Evolutionary conservation across 2,797 vertebrate genomes (phyloP), one percentile per base, ranked within the genome.

Genomic region (Platyrinchus mystaceus): DNA sequence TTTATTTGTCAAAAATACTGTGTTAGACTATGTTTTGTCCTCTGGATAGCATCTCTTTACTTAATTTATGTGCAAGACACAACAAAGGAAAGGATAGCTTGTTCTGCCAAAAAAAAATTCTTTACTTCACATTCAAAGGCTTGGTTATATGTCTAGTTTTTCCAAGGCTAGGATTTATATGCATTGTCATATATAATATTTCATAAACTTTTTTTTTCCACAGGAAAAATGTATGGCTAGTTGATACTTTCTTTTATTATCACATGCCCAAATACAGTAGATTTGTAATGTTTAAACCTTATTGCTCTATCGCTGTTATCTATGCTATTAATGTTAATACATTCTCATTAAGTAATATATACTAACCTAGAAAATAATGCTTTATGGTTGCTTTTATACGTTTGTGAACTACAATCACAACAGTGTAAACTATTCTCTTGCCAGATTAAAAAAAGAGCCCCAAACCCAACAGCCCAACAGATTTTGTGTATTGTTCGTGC

Each of bases 51-150:
- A 75, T 92, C 68, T 90, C 84, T 74, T 7, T 79, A 28, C 37
- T 87, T 92, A 77, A 91, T 93, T 93, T 93, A 66, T 36, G 47
- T 89, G 30, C 62, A 85, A 89, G 84, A 89, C 69, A 69, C 75
- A 90, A 93, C 58, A 94, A 94, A 95, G 58, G 39, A 60, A 93
- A 78, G 19, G 13, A 52, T 89, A 80, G 34, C 70, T 93, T 84
- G 47, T 83, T 92, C 62, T 77, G 78, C 92, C 93, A 95, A 70
- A 87, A 90, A 60, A 47, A 7, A 36, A 5, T 49, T 34, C 27
- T 70, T 46, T 58, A 10, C 32, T 92, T 81, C 43, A 39, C 26
- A 15, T 68, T 92, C 58, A 75, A 5, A 32, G 26, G 56, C 60
- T 93, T 89, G 30, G 52, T 75, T 85, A 32, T 47, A 68, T 32